A percentile compares a stretch with the other conserved stretches of the same genome.
phyloP scores from a whole-genome alignment of 2,797 vertebrate genomes.

The Carcharodon carcharias region DNA sequence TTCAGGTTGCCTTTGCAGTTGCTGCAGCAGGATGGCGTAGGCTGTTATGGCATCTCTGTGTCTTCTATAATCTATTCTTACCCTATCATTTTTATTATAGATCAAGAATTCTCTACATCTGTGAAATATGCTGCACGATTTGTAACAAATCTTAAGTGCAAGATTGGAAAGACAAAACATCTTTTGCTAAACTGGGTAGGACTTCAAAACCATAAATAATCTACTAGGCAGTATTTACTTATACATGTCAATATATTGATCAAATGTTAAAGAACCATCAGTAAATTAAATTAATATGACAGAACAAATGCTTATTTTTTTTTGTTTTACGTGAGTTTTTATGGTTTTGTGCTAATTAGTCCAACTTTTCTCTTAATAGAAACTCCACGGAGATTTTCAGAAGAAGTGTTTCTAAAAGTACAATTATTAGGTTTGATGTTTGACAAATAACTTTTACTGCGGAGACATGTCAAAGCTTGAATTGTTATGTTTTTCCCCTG shows the following conservation, averaged over 20 bases:
- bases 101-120: constrained; percentile 10
- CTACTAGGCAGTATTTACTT: background rate
- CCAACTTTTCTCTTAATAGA: background rate
- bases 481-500: background rate
- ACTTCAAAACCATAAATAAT: constrained; percentile 15
- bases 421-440: background rate
- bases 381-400: background rate
- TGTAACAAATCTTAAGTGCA: background rate
- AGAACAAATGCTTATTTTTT: background rate
- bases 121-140: background rate
- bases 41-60: background rate
- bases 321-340: background rate
- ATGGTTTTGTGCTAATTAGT: background rate
- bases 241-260: constrained; percentile 1
- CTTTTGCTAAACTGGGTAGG: background rate
- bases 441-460: background rate
- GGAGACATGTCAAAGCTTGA: background rate
- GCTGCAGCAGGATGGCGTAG: constrained; percentile 30
- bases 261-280: background rate
- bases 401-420: background rate
- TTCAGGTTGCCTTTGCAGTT: constrained; percentile 33
- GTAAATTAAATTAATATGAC: background rate
- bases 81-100: background rate
- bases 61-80: constrained; percentile 13
- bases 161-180: background rate